phyloP scores from a whole-genome alignment of 2,888 invertebrate genomes.

The Drosophila rellima region DNA sequence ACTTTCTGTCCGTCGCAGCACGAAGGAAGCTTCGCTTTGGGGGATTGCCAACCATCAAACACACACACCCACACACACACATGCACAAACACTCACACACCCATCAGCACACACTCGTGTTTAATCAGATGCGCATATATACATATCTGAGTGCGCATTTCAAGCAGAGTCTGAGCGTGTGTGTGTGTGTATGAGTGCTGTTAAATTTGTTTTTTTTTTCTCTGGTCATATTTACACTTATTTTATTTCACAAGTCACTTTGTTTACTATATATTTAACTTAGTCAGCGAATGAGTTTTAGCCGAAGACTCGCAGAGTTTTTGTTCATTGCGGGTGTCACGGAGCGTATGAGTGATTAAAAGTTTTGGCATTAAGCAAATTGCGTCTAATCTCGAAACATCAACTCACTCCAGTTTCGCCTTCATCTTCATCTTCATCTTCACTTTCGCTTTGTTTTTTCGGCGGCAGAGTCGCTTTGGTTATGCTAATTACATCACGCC shows the following conservation, averaged over 20 bases:
- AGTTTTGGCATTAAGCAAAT: conserved; percentile 76
- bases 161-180: conserved; percentile 10
- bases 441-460: conserved; percentile 1
- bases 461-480: conserved; percentile 35
- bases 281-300: conserved; percentile 23
- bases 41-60: conserved; percentile 58
- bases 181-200: conserved; percentile 12
- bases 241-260: conserved; percentile 70
- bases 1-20: conserved; percentile 43
- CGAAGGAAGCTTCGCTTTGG: conserved; percentile 50
- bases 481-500: conserved; percentile 78
- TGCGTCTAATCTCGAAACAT: conserved; percentile 57
- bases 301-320: conserved; percentile 22
- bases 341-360: conserved; percentile 79
- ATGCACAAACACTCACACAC: conserved; percentile 19
- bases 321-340: conserved; percentile 49
- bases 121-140: conserved; percentile 80
- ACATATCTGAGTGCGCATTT: conserved; percentile 73
- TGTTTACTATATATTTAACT: conserved; percentile 62
- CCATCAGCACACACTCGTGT: conserved; percentile 61
- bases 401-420: background rate
- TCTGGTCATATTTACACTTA: conserved; percentile 71
- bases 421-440: background rate
- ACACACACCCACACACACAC: conserved; percentile 29
- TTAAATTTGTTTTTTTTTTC: conserved; percentile 21